Evolutionary conservation across 30 jellyfish, hydroid and myxozoan genomes (phyloP).

Genomic region (Mastigias papua): DNA sequence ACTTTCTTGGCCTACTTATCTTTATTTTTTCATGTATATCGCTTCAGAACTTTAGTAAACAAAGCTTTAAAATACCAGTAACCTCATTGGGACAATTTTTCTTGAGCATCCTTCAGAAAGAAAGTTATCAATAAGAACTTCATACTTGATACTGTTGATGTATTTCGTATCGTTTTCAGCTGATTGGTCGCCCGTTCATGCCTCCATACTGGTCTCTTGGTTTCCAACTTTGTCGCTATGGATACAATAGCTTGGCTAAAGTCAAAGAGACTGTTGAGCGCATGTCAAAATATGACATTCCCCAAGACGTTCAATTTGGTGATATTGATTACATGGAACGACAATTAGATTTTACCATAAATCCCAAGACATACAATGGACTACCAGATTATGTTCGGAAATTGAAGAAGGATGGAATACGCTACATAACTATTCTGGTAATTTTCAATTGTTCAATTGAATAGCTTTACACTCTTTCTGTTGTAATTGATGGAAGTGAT

Average conservation of each 20-base stretch:
- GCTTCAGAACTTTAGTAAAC: too few relatives aligned
- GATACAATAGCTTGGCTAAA: conserved; percentile 85
- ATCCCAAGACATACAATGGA: conserved; percentile 75
- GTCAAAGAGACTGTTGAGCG: conserved; percentile 87
- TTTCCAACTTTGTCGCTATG: conserved; percentile 97
- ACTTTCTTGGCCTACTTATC: too few relatives aligned
- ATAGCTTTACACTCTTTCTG: not conserved
- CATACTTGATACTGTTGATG: too few relatives aligned
- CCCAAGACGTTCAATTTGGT: conserved; percentile 95
- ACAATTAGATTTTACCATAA: conserved; percentile 90
- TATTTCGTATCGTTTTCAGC: conserved; percentile 62
- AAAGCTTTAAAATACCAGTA: too few relatives aligned
- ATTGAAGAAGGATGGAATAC: conserved; percentile 81
- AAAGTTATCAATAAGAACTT: too few relatives aligned
- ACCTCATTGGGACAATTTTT: too few relatives aligned
- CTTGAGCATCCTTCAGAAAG: too few relatives aligned
- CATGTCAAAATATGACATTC: conserved; percentile 81
- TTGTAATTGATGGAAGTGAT: not conserved
- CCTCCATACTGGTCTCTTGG: conserved; percentile 99
- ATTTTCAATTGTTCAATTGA: not conserved
- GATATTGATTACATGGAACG: conserved; percentile 96
- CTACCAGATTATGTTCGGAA: conserved; percentile 82
- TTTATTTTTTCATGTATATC: too few relatives aligned
- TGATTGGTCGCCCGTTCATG: conserved; percentile 94
- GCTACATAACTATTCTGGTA: conserved; percentile 88